These are phyloP conservation scores for Troilus luridus DNA, from an alignment of 2,888 invertebrate species.

Conservation along the genomic window DNA sequence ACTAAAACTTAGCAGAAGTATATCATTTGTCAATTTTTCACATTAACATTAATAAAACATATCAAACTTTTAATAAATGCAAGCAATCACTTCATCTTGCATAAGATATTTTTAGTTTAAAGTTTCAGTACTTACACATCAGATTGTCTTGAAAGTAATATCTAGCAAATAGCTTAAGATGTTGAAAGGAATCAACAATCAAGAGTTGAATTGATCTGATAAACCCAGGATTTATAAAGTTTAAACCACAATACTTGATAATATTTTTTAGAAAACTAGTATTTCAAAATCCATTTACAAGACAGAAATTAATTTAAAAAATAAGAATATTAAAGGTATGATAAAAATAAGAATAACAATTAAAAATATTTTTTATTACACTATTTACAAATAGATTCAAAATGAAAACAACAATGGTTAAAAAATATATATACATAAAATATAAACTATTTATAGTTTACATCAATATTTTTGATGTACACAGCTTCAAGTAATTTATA, in stretches of 20 bases:
- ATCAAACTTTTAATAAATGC: no score
- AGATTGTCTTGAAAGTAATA: neutral
- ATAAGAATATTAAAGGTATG: neutral
- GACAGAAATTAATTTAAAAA: neutral
- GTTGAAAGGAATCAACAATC: no score
- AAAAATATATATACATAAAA: neutral
- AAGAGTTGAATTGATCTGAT: no score
- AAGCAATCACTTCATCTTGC: no score
- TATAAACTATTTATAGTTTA: neutral
- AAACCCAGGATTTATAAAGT: no score
- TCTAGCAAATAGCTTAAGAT: neutral
- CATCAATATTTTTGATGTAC: neutral
- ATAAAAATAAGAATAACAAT: neutral
- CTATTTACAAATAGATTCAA: constrained; percentile 10
- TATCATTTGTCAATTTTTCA: no score
- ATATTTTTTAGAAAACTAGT: no score
- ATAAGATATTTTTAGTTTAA: neutral
- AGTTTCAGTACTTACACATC: neutral
- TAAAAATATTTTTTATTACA: constrained; percentile 15
- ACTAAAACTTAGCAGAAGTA: no score
- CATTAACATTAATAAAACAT: no score
- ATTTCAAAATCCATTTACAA: neutral
- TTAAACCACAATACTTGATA: no score
- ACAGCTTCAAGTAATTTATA: neutral
- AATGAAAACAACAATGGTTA: neutral